A percentile compares a stretch with the other conserved stretches of the same genome.
phyloP scores from a whole-genome alignment of 2,888 invertebrate species.

The Eledone cirrhosa region DNA sequence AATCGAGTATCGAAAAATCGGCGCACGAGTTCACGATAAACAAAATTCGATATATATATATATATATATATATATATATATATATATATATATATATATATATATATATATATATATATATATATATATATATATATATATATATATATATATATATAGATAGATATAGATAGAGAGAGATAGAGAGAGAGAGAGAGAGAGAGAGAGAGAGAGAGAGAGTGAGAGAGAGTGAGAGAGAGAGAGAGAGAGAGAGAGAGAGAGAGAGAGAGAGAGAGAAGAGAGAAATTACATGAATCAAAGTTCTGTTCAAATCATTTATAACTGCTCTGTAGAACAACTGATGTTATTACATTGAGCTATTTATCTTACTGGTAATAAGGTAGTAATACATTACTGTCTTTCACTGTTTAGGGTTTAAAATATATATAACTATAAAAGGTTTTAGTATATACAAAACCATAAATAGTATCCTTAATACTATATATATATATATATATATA shows the following conservation, averaged over 20 bases:
- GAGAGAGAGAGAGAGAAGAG: neutral
- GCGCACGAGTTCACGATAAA: too few relatives aligned
- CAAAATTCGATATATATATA: neutral
- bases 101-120: neutral
- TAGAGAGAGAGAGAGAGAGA: neutral
- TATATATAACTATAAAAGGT: too few relatives aligned
- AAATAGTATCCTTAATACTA: too few relatives aligned
- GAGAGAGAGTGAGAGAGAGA: neutral
- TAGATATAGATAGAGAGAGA: neutral
- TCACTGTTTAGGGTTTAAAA: too few relatives aligned
- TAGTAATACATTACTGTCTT: too few relatives aligned
- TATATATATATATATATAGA: slow-evolving; percentile 10
- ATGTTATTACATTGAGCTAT: too few relatives aligned
- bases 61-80: neutral
- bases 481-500: too few relatives aligned
- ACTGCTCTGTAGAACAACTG: too few relatives aligned
- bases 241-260: neutral
- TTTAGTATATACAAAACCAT: too few relatives aligned
- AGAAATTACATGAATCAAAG: neutral
- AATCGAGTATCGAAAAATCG: neutral
- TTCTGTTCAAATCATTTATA: too few relatives aligned
- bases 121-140: slow-evolving; percentile 29
- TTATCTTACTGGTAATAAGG: too few relatives aligned
- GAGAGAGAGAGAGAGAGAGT: neutral
- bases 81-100: slow-evolving; percentile 16